Conservation (phyloP, 1,140 invertebrate genomes). For the Scaptodrosophila lebanonensis region DNA sequence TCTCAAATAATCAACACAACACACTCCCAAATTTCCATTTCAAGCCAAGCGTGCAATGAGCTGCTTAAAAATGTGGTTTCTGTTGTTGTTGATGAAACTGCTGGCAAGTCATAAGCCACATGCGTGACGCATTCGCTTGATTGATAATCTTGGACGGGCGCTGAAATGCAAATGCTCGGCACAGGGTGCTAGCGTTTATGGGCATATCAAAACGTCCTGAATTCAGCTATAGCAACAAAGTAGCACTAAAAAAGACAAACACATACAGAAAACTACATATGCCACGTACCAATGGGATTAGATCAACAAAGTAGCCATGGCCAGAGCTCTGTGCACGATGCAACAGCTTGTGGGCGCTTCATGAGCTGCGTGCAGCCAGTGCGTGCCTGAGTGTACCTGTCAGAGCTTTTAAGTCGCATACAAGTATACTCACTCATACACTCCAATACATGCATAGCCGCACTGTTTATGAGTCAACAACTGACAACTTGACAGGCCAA, state of each 20-base stretch:
- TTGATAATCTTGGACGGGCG: background rate
- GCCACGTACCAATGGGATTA: constrained; percentile 38
- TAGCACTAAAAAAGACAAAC: constrained; percentile 22
- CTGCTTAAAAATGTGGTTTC: too few relatives aligned
- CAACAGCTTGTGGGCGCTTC: too few relatives aligned
- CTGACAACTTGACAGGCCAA: constrained; percentile 58
- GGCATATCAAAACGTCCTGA: constrained; percentile 21
- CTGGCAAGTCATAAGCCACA: too few relatives aligned
- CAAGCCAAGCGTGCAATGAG: too few relatives aligned
- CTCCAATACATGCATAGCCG: constrained; percentile 16
- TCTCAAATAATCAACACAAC: too few relatives aligned
- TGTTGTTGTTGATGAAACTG: too few relatives aligned
- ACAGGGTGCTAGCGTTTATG: constrained; percentile 6
- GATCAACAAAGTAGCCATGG: constrained; percentile 51
- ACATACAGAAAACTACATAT: background rate
- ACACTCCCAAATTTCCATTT: too few relatives aligned
- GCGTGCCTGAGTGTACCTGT: constrained; percentile 61
- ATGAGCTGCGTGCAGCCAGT: constrained; percentile 53
- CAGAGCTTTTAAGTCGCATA: constrained; percentile 47
- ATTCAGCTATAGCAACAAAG: constrained; percentile 23
- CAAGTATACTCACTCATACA: background rate
- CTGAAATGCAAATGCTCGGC: background rate
- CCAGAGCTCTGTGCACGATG: too few relatives aligned
- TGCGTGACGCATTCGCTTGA: background rate
- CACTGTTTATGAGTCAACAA: constrained; percentile 46